Percentiles rank a stretch among this genome's conserved stretches.
Evolutionary conservation across 92 coral and sea anemone species (phyloP).

Genomic region (Parazoanthus atlanticus): DNA sequence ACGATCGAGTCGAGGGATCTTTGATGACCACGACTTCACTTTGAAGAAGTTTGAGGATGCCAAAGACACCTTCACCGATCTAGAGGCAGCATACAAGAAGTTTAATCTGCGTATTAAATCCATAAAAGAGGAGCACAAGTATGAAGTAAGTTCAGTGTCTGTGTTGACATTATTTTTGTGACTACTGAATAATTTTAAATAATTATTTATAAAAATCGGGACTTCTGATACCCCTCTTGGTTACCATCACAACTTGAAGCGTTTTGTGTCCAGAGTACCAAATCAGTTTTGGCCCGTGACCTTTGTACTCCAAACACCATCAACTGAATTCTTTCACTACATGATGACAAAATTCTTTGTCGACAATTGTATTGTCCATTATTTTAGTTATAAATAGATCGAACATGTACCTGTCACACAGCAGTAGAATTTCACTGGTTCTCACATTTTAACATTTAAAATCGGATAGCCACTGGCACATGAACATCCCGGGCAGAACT

Average conservation of each 20-base stretch:
- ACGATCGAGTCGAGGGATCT: slow-evolving; percentile 63
- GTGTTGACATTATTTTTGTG: not conserved
- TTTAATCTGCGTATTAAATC: slow-evolving; percentile 79
- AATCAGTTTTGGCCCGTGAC: not conserved
- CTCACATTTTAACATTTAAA: too few relatives aligned
- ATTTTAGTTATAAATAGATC: not conserved
- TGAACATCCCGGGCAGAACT: too few relatives aligned
- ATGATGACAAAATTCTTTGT: not conserved
- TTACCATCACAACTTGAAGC: not conserved
- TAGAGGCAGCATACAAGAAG: slow-evolving; percentile 91
- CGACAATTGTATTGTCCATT: not conserved
- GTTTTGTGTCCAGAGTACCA: not conserved
- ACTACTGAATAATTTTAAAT: not conserved
- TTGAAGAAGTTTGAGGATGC: slow-evolving; percentile 88
- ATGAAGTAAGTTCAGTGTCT: slow-evolving; percentile 62
- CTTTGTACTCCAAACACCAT: not conserved
- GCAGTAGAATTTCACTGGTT: not conserved
- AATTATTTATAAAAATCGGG: not conserved
- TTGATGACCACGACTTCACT: slow-evolving; percentile 81
- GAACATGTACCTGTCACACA: not conserved
- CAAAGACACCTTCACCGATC: slow-evolving; percentile 89
- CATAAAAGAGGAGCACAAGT: slow-evolving; percentile 74
- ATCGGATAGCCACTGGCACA: too few relatives aligned
- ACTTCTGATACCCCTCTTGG: not conserved
- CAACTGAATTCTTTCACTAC: not conserved